Evolutionary conservation across 2,888 invertebrate genomes (phyloP), one percentile per base, ranked within the genome.

Genomic region (Flabesymbios commensalis): DNA sequence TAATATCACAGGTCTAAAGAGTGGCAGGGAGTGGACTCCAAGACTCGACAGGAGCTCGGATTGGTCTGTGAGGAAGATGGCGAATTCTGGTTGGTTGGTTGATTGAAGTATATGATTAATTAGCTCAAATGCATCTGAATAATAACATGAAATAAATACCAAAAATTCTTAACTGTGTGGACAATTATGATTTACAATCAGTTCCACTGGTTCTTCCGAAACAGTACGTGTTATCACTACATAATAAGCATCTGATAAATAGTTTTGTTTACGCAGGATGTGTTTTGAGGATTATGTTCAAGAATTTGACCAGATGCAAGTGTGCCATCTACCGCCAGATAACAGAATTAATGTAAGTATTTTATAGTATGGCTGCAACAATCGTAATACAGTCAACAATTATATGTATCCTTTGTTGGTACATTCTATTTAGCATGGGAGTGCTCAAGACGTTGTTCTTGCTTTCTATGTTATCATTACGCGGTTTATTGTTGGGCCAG

Each of bases 31-130:
- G 91, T 97, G 57, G 90, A 93, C 0, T 89, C 91, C 41, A 87
- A 90, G 0, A 91, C 93, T 74, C 93, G 93, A 80, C 88, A 90
- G 68, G 90, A 91, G 65, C 85, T 98, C 62, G 95, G 95, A 0
- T 84, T 98, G 48, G 91, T 88, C 0, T 93, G 94, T 69, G 93
- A 92, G 73, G 88, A 90, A 3, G 98, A 98, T 76, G 98, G 98
- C 0, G 97, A 98, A 84, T 98, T 98, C 83, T 98, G 97, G 97
- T 84, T 63, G 70, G 74, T 59, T 7, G 10, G 22, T 10, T 10
- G 17, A 10, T 39, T 39, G 17, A 39, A 14, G 39, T 17, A 1
- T 3, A 26, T 26, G 28, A 45, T 45, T 4, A 1, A 24, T n/a
- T 45, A 17, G 45, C 28, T 45, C 22, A 45, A 19, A 3, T 22